Percentiles rank a stretch among this genome's conserved stretches.
These are phyloP conservation scores for Gymnoscelis rufifasciata DNA, from an alignment of 2,888 invertebrate species.

Conservation along the genomic window DNA sequence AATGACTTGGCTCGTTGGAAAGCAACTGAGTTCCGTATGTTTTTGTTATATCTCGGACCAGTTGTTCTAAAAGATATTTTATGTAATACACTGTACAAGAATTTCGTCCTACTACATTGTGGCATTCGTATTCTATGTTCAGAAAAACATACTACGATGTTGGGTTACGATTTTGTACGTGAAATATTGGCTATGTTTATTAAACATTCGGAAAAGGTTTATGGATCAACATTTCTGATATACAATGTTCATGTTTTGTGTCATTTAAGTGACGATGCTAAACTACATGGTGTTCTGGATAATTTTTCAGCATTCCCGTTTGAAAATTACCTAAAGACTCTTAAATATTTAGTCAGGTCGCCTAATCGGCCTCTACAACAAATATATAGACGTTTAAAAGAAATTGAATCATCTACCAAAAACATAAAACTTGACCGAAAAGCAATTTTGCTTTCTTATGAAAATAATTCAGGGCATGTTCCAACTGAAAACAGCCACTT, in stretches of 20 bases:
- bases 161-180: slow-evolving; percentile 8
- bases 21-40: slow-evolving; percentile 8
- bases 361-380: slow-evolving; percentile 6
- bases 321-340: slow-evolving; percentile 7
- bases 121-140: background rate
- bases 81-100: background rate
- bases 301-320: slow-evolving; percentile 9
- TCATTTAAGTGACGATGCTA: slow-evolving; percentile 7
- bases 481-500: background rate
- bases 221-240: background rate
- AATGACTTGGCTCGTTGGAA: slow-evolving; percentile 8
- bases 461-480: background rate
- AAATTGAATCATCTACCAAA: slow-evolving; percentile 4
- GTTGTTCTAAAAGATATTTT: background rate
- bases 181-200: slow-evolving; percentile 6
- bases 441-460: slow-evolving; percentile 1
- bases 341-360: slow-evolving; percentile 6
- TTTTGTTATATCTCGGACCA: background rate
- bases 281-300: background rate
- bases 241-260: slow-evolving; percentile 10
- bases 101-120: background rate
- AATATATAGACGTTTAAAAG: slow-evolving; percentile 4
- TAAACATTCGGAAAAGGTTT: background rate
- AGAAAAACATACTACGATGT: background rate
- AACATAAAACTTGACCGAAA: background rate